Percentiles rank a stretch among this genome's conserved stretches.
phyloP scores from a whole-genome alignment of 2,888 invertebrate genomes.

The Homarus gammarus region DNA sequence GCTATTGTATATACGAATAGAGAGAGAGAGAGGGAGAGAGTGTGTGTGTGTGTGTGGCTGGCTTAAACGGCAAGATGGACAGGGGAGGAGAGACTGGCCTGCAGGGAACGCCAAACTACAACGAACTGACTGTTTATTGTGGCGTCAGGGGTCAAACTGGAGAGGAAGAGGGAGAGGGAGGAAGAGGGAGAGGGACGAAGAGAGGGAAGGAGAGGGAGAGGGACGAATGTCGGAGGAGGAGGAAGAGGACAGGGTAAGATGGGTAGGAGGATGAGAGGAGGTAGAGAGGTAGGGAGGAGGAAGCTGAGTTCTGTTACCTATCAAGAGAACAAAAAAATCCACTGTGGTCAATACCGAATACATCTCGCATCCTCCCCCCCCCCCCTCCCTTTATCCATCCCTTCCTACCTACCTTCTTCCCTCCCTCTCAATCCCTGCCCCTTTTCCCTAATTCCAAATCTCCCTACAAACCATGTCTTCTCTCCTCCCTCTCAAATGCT shows the following conservation, averaged over 20 bases:
- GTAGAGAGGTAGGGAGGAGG: too few relatives aligned
- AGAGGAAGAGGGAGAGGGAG: neutral
- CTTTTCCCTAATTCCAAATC: neutral
- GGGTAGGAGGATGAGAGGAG: too few relatives aligned
- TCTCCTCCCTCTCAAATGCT: neutral
- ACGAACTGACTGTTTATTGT: neutral
- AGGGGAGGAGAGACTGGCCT: neutral
- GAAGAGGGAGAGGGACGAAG: neutral
- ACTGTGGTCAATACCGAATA: too few relatives aligned
- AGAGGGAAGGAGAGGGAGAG: neutral
- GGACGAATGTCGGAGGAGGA: neutral
- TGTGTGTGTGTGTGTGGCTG: too few relatives aligned
- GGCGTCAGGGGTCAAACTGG: neutral
- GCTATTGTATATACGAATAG: neutral
- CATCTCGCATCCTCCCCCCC: too few relatives aligned
- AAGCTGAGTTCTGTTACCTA: too few relatives aligned
- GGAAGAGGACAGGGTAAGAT: too few relatives aligned
- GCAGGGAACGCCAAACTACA: neutral
- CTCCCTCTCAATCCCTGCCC: too few relatives aligned
- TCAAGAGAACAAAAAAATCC: too few relatives aligned
- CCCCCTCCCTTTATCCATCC: too few relatives aligned
- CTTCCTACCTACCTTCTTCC: neutral
- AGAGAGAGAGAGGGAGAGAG: constrained; percentile 6
- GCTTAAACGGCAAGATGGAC: too few relatives aligned
- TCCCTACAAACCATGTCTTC: neutral